Base-by-base conservation (phyloP, 2,113 vertebrate species). In the Paralichthys olivaceus region DNA sequence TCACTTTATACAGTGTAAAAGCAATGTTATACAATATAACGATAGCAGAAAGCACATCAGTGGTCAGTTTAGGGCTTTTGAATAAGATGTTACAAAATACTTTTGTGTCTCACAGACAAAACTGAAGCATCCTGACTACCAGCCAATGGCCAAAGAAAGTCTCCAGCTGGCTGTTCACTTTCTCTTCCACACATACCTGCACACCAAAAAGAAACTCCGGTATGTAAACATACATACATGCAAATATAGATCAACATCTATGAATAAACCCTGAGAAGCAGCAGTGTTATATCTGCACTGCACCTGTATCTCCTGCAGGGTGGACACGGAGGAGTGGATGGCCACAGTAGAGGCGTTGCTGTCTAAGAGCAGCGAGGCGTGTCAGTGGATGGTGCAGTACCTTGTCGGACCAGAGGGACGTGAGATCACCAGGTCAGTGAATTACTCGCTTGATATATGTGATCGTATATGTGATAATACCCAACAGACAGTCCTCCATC, bases 121-220 rank as follows among this genome's bases (percentile, higher is more conserved):
- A 81, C 92, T 99, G 43, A 99, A 99, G 89, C 98, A 99, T 87
- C 93, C 95, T 0, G 93, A 94, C 83, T 99, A 99, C 79, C 96
- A 98, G n/a, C 95, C 95, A 7, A 99, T 99, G 98, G 97, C 98
- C 71, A 97, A 95, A 88, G 96, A 95, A 73, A 98, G 98, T 89
- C 93, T 98, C 76, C 97, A 98, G 90, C 94, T 99, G 84, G 96
- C 98, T 45, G 94, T 98, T 77, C 96, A 98, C 0, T 99, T 99
- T 86, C 96, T 99, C 81, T 96, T 99, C 90, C 98, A 99, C 90
- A 99, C 98, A 34, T 99, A 97, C 82, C 94, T 99, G 71, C 96
- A 96, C 89, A 99, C 98, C 90, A 99, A 99, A 93, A 98, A 98
- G 93, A 99, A 99, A 89, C 98, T 99, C 92, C 94, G 98, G 98